A percentile compares a stretch with the other conserved stretches of the same genome.
Conservation (phyloP, 1,140 invertebrate species). For the Cardiocondyla obscurior region DNA sequence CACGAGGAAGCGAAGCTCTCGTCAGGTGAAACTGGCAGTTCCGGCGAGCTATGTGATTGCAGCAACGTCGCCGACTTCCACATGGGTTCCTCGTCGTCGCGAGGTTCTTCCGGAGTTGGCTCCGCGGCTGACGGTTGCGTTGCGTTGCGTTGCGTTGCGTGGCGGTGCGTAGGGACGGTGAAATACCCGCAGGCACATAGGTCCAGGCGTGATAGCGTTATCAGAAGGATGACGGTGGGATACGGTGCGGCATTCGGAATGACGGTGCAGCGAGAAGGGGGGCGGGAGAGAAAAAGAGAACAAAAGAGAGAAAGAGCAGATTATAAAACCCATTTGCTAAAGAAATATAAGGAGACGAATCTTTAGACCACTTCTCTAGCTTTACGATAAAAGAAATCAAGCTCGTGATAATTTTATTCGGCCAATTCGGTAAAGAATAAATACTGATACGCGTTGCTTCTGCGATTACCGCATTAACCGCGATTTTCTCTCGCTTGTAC, state of each 20-base stretch:
- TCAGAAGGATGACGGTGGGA: neutral
- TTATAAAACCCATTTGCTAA: conserved; percentile 75
- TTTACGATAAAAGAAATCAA: neutral
- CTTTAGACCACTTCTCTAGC: conserved; percentile 36
- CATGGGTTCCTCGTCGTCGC: conserved; percentile 16
- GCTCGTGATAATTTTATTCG: neutral
- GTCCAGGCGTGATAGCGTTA: conserved; percentile 9
- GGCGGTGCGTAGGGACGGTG: neutral
- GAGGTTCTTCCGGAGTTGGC: conserved; percentile 4
- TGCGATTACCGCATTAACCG: too few relatives aligned
- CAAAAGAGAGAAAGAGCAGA: conserved; percentile 79
- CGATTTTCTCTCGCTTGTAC: neutral
- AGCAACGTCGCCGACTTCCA: conserved; percentile 72
- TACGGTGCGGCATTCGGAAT: conserved; percentile 34
- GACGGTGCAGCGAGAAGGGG: conserved; percentile 14
- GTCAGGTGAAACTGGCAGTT: conserved; percentile 74
- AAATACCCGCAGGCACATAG: conserved; percentile 22
- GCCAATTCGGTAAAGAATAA: neutral
- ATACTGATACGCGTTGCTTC: neutral
- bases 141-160: conserved; percentile 19
- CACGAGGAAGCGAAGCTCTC: conserved; percentile 47
- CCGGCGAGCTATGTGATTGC: conserved; percentile 82
- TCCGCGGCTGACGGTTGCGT: conserved; percentile 6
- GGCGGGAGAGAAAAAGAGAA: conserved; percentile 63
- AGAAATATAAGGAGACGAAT: conserved; percentile 61